phyloP scores from a whole-genome alignment of 2,888 invertebrate genomes.

The Lochmaea crataegi region DNA sequence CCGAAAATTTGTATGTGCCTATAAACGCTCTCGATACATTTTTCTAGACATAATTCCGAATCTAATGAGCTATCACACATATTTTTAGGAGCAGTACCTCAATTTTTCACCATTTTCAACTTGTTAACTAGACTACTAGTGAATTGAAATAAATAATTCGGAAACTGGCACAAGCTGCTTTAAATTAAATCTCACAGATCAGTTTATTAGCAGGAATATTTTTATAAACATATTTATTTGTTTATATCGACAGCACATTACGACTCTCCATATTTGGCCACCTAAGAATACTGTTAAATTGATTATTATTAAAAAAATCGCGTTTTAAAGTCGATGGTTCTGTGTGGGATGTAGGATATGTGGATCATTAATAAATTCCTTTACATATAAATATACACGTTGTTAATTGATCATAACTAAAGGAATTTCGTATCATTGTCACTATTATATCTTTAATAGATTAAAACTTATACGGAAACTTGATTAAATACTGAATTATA shows the following conservation, averaged over 20 bases:
- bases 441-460: background rate
- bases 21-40: no score
- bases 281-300: background rate
- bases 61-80: no score
- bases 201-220: background rate
- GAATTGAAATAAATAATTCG: no score
- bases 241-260: background rate
- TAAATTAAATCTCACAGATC: background rate
- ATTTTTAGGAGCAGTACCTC: no score
- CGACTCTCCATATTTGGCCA: slow-evolving; percentile 7
- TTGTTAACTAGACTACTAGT: no score
- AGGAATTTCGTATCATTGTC: slow-evolving; percentile 3
- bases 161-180: background rate
- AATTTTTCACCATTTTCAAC: no score
- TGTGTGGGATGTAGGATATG: slow-evolving; percentile 13
- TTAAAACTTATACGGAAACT: no score
- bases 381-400: background rate
- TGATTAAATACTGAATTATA: no score
- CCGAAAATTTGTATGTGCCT: no score
- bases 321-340: background rate
- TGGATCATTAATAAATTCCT: slow-evolving; percentile 11
- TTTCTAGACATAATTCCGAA: no score
- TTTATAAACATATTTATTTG: background rate
- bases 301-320: slow-evolving; percentile 1
- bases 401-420: slow-evolving; percentile 1